A percentile compares a stretch with the other conserved stretches of the same genome.
phyloP scores from a whole-genome alignment of 2,113 vertebrate genomes.

The Lophochroa leadbeateri region DNA sequence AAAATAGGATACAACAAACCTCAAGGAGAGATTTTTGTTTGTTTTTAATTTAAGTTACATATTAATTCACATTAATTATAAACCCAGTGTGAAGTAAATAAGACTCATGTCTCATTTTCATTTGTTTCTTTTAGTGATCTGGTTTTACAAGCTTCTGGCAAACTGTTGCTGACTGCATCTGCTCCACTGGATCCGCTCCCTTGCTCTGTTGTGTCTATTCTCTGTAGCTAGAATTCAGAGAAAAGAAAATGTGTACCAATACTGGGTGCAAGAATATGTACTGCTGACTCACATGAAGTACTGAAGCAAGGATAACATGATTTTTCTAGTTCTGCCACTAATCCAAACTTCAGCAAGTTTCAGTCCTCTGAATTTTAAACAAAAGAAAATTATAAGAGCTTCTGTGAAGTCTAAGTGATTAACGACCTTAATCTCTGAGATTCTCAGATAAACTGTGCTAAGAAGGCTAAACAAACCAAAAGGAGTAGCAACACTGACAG shows the following conservation, averaged over 20 bases:
- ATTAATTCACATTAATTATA: not conserved
- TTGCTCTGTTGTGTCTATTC: not conserved
- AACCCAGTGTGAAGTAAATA: not conserved
- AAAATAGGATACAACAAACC: not conserved
- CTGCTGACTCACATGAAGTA: not conserved
- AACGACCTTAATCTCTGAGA: not conserved
- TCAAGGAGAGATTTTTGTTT: not conserved
- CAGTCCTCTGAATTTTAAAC: not conserved
- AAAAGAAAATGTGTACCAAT: not conserved
- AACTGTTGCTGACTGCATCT: not conserved
- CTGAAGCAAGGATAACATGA: not conserved
- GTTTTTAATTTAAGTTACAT: not conserved
- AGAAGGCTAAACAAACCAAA: not conserved
- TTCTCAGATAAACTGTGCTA: not conserved
- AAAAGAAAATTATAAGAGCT: not conserved
- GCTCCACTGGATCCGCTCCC: not conserved
- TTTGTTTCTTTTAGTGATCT: not conserved
- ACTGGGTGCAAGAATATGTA: fast-evolving
- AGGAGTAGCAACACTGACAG: not conserved
- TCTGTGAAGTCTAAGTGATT: not conserved
- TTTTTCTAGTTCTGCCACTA: not conserved
- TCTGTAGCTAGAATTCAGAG: not conserved
- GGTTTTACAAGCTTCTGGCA: not conserved
- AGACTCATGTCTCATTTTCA: not conserved
- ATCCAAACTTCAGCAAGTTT: not conserved